Base-by-base conservation (phyloP, 2,888 invertebrate species). In the Lasius platythorax region DNA sequence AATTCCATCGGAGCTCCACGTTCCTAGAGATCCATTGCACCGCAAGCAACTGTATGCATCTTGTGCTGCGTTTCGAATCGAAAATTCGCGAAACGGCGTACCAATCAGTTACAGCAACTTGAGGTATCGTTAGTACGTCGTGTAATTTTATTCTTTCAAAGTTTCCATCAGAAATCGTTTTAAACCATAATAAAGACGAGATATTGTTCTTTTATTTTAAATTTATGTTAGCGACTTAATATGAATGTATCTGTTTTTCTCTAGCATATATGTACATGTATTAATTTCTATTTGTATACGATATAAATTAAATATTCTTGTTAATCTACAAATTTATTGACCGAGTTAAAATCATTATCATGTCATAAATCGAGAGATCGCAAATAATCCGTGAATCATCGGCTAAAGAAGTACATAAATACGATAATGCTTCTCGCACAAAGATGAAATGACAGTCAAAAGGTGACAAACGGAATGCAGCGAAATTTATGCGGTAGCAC, bases 1-100 rank as follows among this genome's bases (percentile, higher is more conserved):
- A 85, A 85, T 88, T 85, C 85, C 84, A 68, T 78, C 73, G 64
- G 70, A 75, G 33, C 63, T 63, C 58, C 50, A 15, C 43, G 76
- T 61, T 79, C 30, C 58, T 79, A 68, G 79, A 70, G 79, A 70
- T 58, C 8, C n/a, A 28, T 43, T 11, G 70, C n/a, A 43, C n/a
- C 12, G 11, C 23, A 50, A 6, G 78, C 56, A 56, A 43, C 58
- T 33, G 43, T 58, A 23, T 11, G 23, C 70, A 23, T 12, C 67
- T 28, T 28, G 3, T 18, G 15, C 33, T 66, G 66, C 50, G 66
- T 53, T 58, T 53, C 37, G 73, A 58, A 58, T 79, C 33, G 58
- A 70, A 58, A 61, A 68, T 58, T 68, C 5, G 6, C 18, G 68
- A 43, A 18, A 43, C n/a, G 58, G 23, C 58, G 23, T 23, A 56